Conservation (phyloP, 2,113 vertebrate genomes). For the Lathamus discolor region DNA sequence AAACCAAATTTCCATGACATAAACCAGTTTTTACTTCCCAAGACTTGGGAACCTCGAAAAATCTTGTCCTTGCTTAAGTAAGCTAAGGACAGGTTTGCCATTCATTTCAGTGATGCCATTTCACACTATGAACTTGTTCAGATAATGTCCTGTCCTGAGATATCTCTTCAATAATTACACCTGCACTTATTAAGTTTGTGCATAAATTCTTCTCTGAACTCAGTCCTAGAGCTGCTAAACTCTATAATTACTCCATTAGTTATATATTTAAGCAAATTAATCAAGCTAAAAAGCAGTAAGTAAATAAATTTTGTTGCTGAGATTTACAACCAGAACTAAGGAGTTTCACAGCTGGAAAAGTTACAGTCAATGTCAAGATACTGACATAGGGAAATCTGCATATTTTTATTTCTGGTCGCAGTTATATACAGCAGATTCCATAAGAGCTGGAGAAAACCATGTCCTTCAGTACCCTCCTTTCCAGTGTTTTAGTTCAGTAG, state of each 20-base stretch:
- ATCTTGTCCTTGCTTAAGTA: background rate
- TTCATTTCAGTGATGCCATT: background rate
- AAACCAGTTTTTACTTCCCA: background rate
- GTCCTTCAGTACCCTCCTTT: background rate
- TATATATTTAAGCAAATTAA: background rate
- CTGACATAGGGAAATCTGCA: background rate
- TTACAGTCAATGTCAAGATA: background rate
- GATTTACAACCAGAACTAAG: background rate
- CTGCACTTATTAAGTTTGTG: background rate
- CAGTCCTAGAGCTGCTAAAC: background rate
- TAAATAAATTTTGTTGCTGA: background rate
- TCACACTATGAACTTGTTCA: background rate
- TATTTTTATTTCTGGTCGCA: background rate
- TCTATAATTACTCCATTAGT: background rate
- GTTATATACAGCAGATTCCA: background rate
- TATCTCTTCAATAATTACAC: background rate
- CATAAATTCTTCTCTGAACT: background rate
- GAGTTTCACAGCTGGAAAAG: background rate
- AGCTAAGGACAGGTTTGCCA: background rate
- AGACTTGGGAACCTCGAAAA: background rate
- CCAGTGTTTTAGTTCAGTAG: background rate
- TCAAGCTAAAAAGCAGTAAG: background rate
- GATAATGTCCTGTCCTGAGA: background rate
- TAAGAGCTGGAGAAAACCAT: background rate
- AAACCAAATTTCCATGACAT: background rate